Evolutionary conservation across 2,888 invertebrate species (phyloP), one percentile per base, ranked within the genome.

Genomic region (Endotricha flammealis): DNA sequence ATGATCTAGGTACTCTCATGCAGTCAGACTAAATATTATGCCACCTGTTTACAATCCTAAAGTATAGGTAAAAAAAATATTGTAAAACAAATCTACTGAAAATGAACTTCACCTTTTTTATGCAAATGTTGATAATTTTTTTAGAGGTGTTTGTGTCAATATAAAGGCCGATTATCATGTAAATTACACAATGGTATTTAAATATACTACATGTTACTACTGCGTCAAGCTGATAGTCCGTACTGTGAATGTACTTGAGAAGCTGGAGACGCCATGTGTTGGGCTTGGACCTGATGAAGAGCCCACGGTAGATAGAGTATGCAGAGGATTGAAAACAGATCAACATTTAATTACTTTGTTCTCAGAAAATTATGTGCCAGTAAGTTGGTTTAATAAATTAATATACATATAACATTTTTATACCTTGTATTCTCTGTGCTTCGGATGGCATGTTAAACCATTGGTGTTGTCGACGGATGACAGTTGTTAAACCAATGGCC

Each of bases 241-340:
- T 28, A 97, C 97, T 4, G 89, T 96, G 0, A 97, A 97, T 86
- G 91, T 97, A 2, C 73, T 97, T 43, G 96, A 97, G 54, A 97
- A 95, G 80, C 91, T 93, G 48, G 96, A 96, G 80, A 92, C 96
- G 12, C 91, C 92, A 0, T 96, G 96, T 68, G 91, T 95, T 0
- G 91, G 91, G 53, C 68, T 95, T 35, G 88, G 88, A 0, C 69
- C 81, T 6, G 88, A 88, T 38, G 89, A 90, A 38, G 88, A 90
- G 44, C 93, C 95, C 3, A 91, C 92, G 0, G 89, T 96, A 1
- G 90, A 93, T 27, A 90, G 91, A 62, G 93, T 96, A 0, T 97
- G 97, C 59, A 79, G 80, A 41, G 90, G 90, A 5, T 85, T 96
- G 16, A 91, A 92, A 49, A 88, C 90, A 6, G 92, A 95, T 64